Conservation (phyloP, 2,113 vertebrate genomes). For the Brienomyrus longianalis region DNA sequence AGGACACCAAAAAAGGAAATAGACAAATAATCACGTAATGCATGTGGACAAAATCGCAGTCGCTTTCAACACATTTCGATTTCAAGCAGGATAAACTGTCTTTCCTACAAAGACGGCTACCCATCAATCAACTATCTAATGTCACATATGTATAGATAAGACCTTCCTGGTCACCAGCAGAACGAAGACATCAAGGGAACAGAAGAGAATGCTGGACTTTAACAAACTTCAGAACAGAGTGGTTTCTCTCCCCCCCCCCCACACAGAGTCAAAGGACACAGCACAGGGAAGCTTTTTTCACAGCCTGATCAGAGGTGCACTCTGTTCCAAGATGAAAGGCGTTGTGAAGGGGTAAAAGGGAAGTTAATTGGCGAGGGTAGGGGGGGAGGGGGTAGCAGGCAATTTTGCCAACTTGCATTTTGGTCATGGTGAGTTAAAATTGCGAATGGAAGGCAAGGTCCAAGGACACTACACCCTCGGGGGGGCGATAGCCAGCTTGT, state of each 20-base stretch:
- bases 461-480: slow-evolving; percentile 35
- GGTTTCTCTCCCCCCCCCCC: slow-evolving; percentile 17
- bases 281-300: slow-evolving; percentile 28
- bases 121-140: background rate
- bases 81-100: background rate
- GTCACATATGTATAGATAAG: background rate
- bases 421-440: slow-evolving; percentile 30
- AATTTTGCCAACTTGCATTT: slow-evolving; percentile 42
- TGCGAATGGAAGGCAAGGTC: slow-evolving; percentile 26
- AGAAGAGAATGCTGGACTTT: background rate
- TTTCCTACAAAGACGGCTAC: background rate
- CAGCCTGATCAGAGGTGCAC: slow-evolving; percentile 47
- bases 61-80: background rate
- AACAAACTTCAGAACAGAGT: background rate
- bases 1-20: background rate
- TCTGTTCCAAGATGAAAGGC: slow-evolving; percentile 58
- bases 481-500: slow-evolving; percentile 30
- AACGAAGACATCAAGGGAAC: background rate
- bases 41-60: background rate
- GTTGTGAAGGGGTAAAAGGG: slow-evolving; percentile 34
- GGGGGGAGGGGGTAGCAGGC: slow-evolving; percentile 28
- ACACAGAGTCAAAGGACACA: slow-evolving; percentile 24
- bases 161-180: background rate
- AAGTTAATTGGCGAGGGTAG: slow-evolving; percentile 39
- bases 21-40: background rate